Evolutionary conservation across 37 sponge, comb jelly and placozoan genomes (phyloP).

Genomic region (Geodia barretti): DNA sequence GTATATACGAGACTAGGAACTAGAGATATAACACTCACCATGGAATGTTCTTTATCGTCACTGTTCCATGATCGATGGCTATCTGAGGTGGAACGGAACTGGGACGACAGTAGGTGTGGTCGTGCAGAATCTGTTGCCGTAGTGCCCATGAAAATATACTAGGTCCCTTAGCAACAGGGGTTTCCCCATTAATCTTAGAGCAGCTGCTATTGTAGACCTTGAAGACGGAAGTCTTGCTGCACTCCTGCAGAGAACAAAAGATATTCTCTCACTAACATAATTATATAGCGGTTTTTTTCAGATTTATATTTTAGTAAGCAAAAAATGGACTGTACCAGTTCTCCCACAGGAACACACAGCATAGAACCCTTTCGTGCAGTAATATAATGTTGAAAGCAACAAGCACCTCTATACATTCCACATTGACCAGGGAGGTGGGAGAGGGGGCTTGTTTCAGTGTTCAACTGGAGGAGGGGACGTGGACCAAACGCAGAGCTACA

Average conservation of each 20-base stretch:
- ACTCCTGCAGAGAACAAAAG: neutral
- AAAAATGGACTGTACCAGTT: neutral
- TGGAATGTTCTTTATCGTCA: constrained; percentile 26
- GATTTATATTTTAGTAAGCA: neutral
- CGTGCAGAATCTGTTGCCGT: constrained; percentile 25
- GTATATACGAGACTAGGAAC: neutral
- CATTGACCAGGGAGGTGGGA: too few species aligned
- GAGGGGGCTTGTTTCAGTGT: too few species aligned
- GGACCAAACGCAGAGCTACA: too few species aligned
- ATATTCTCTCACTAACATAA: too few species aligned
- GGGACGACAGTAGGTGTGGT: constrained; percentile 51
- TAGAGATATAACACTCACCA: constrained; percentile 22
- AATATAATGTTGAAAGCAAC: too few species aligned
- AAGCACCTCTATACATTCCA: too few species aligned
- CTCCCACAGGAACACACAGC: too few species aligned
- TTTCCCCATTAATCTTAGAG: neutral
- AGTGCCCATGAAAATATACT: constrained; percentile 54
- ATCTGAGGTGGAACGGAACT: neutral
- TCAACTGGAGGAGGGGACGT: too few species aligned
- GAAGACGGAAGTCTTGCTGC: constrained; percentile 36
- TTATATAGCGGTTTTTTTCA: neutral
- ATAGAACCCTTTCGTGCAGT: too few species aligned
- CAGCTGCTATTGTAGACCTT: constrained; percentile 56
- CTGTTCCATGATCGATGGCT: constrained; percentile 49
- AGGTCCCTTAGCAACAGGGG: constrained; percentile 13